Base-by-base conservation (phyloP, 1,140 invertebrate species). In the Sweltsa coloradensis region DNA sequence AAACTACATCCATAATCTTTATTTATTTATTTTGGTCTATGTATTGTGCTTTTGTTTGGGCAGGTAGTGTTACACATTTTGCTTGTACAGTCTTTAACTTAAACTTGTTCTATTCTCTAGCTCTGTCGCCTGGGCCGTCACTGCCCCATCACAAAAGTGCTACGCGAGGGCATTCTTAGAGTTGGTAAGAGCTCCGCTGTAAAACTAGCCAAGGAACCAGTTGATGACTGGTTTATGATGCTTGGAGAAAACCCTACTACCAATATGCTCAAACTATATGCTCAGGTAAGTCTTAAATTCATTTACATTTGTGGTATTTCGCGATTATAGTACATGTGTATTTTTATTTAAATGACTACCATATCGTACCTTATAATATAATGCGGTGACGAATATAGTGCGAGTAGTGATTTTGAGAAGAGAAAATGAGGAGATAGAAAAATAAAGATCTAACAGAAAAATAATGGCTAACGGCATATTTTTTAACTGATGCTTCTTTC, bases 141-240 rank as follows among this genome's bases (percentile, higher is more conserved):
- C 63, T 82, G 80, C 49, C 88, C 91, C 2, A 84, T 95, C 13
- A 77, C 81, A 1, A 85, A 91, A 59, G 72, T 83, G 21, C 69
- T 85, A 18, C 74, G 83, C 14, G 90, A 96, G 61, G 94, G 93
- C 18, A 86, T 98, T 47, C 71, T 97, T 24, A 73, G 88, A 41
- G 86, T 96, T 9, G 83, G 87, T 4, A 81, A 83, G 60, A 72
- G 71, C 1, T 71, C 74, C 2, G 68, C 73, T 14, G 64, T 64
- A 52, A 79, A 74, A 56, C 57, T 77, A 5, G 70, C 69, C n/a
- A 75, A 81, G 43, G 81, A 86, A 61, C 74, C 78, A 2, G 66
- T 87, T 1, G 92, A 96, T 55, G 91, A 96, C 25, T 97, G 92
- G 92, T 89, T 95, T 59, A 84, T 80, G 44, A 69, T 81, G 24